Conservation (phyloP, 2,888 invertebrate genomes). For the Standfussiana lucernea region DNA sequence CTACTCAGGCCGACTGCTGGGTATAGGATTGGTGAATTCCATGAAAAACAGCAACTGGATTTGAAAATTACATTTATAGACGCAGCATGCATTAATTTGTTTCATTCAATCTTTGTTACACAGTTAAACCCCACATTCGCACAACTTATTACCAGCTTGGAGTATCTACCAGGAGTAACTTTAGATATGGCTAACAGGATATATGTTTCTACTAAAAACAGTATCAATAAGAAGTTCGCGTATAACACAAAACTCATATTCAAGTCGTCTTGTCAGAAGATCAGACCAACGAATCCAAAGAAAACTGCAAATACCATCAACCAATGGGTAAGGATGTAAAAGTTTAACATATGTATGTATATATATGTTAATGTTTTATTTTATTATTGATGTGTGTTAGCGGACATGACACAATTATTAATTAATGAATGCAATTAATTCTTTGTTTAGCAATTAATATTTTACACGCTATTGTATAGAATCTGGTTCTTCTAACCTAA, state of each 20-base stretch:
- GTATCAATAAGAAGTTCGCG: constrained; percentile 87
- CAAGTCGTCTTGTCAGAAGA: constrained; percentile 87
- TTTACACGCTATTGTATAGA: too few relatives aligned
- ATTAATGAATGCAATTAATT: too few relatives aligned
- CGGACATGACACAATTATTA: too few relatives aligned
- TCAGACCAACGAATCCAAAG: constrained; percentile 88
- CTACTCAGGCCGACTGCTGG: background rate
- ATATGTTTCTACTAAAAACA: constrained; percentile 84
- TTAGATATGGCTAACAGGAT: constrained; percentile 92
- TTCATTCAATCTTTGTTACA: background rate
- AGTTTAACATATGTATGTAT: too few relatives aligned
- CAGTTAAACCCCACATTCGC: constrained; percentile 45
- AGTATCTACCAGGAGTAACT: constrained; percentile 82
- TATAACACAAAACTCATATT: constrained; percentile 89
- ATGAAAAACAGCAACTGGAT: background rate
- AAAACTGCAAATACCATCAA: constrained; percentile 78
- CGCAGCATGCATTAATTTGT: background rate
- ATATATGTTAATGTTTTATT: too few relatives aligned
- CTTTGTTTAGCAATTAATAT: too few relatives aligned
- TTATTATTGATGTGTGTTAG: too few relatives aligned
- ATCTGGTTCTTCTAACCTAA: too few relatives aligned
- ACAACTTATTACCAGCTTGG: constrained; percentile 62
- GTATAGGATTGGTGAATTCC: background rate
- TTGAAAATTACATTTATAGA: background rate
- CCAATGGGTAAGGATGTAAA: constrained; percentile 70